Evolutionary conservation across 2,888 invertebrate species (phyloP).

Genomic region (Lycia hirtaria): DNA sequence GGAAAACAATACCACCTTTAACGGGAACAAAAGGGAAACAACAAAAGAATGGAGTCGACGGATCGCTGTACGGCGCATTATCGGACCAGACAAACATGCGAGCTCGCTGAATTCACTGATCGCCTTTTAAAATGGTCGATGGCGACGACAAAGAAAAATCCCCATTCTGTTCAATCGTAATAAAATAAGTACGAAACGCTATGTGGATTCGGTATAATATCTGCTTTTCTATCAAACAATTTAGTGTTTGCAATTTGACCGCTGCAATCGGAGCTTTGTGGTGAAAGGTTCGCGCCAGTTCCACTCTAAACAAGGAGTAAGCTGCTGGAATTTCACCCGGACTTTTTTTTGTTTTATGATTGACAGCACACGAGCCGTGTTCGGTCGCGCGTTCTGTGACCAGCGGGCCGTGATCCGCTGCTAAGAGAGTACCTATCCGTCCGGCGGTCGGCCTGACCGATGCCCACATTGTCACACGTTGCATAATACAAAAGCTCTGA

Average conservation of each 20-base stretch:
- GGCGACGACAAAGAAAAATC: conserved; percentile 54
- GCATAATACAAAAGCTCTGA: conserved; percentile 66
- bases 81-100: conserved; percentile 65
- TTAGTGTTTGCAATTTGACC: conserved; percentile 58
- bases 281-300: conserved; percentile 59
- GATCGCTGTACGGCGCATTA: conserved; percentile 74
- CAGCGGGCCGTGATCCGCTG: conserved; percentile 74
- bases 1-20: conserved; percentile 82
- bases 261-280: conserved; percentile 60
- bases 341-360: conserved; percentile 81
- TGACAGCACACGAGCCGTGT: conserved; percentile 81
- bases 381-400: conserved; percentile 79
- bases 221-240: conserved; percentile 41
- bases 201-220: conserved; percentile 35
- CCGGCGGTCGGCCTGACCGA: conserved; percentile 46
- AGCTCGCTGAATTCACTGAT: conserved; percentile 60
- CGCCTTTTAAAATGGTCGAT: conserved; percentile 62
- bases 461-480: conserved; percentile 69
- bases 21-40: conserved; percentile 75
- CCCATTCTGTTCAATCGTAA: conserved; percentile 35
- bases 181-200: conserved; percentile 31
- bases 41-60: conserved; percentile 78
- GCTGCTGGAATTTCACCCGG: conserved; percentile 69
- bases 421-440: conserved; percentile 75
- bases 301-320: conserved; percentile 71